Evolutionary conservation across 2,113 vertebrate species (phyloP), one percentile per base, ranked within the genome.

Genomic region (Typhlomys cinereus): DNA sequence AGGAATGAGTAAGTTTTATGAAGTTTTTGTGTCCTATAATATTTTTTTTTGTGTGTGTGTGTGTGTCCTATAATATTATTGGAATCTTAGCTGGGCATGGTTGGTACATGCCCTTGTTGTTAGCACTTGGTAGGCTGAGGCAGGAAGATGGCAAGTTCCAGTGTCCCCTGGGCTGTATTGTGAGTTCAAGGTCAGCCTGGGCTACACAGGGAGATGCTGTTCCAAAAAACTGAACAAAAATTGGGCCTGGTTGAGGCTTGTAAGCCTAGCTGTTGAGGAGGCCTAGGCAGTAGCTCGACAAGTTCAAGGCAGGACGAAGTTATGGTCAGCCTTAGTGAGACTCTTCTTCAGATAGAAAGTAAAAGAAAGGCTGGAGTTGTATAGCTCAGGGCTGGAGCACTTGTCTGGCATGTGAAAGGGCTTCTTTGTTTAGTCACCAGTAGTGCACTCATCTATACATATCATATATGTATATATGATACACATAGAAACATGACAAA

Each of bases 1-100:
- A n/a, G 44, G 71, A 34, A 50, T 34, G 84, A 74, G 84, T 78
- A 15, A 41, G 46, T 87, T 93, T 87, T 64, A 79, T 85, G 29
- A 70, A 2, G 20, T 80, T 88, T 94, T 69, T 85, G n/a, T 90
- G 46, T 48, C 21, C 48, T 79, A 46, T 73, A 71, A 71, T 88
- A 78, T 83, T 76, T 15, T 70, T 61, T n/a, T n/a, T n/a, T n/a
- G n/a, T n/a, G n/a, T n/a, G n/a, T 52, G 9, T 91, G 36, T 80
- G 27, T 62, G 4, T 90, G 46, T 48, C 21, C 48, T 79, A 46
- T 73, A 71, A 71, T 88, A 78, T 83, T 76, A 18, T 70, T 61
- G 15, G 25, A 31, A 17, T 31, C 36, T 44, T 61, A 54, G 39
- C 78, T 62, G 36, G 27, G 8, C 29, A 21, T 62, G 27, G 39